Evolutionary conservation across 2,797 vertebrate species (phyloP), one percentile per base, ranked within the genome.

Genomic region (Diceros bicornis): DNA sequence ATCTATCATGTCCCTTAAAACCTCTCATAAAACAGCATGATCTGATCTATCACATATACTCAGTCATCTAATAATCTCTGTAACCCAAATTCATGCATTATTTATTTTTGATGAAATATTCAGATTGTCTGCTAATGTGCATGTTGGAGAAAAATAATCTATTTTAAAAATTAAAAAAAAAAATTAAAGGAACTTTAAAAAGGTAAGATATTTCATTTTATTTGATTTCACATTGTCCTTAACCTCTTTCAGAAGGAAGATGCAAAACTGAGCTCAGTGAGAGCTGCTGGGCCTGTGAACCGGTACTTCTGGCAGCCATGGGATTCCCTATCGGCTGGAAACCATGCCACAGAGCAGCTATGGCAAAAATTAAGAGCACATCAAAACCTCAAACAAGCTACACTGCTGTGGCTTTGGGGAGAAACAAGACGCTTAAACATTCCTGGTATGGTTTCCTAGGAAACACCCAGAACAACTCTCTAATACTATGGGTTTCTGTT

Each of bases 361-460:
- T 89, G 98, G 98, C 98, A 79, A 88, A 98, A 98, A 98, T 98
- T 98, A 98, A 98, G 97, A 98, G 96, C 78, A 96, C 96, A 98
- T 97, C 92, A 97, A 98, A 98, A 95, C 94, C 90, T 94, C 94
- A 97, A 98, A 98, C 97, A 96, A 98, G 98, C 98, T 98, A 97
- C 96, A 90, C 97, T 98, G 97, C 95, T 96, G 97, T 98, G 97
- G 96, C 97, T 98, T 96, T 98, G 96, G 93, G 97, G 94, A 98
- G 98, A 99, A 99, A 99, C 98, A 99, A 98, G 98, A 98, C 98
- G 97, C 99, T 99, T 99, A 98, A 98, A 98, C 99, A 99, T 99
- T 99, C 99, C 99, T 98, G 93, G 96, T 98, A 96, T 96, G 50
- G 99, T 99, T 99, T 98, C 99, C 99, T 98, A 98, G 98, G 99